Evolutionary conservation across 2,113 vertebrate species (phyloP), one percentile per base, ranked within the genome.

Genomic region (Dipodomys stephensi): DNA sequence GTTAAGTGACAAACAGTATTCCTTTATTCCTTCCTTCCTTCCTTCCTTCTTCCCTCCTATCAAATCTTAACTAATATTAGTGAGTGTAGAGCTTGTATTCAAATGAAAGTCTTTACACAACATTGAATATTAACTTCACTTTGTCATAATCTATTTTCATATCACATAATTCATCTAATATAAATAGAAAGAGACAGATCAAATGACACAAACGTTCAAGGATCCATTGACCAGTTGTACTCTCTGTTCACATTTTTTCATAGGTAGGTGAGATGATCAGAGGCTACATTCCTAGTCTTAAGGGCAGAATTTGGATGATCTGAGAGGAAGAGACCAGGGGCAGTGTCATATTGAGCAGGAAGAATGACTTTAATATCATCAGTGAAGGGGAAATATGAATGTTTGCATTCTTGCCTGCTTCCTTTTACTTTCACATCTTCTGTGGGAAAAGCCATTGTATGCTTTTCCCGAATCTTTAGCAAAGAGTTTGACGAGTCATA

Each of bases 401-500:
- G n/a, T 81, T 64, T 79, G 15, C 5, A 76, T 35, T 83, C 19
- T 84, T 20, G 9, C 2, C n/a, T 25, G 16, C 4, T 8, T 76
- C 3, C 13, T 30, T 39, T 46, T 65, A 68, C 19, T 11, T 77
- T 93, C 35, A 64, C 1, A n/a, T 19, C 19, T n/a, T 72, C 39
- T 72, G 2, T 65, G 73, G 78, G 11, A 72, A 86, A 78, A 44
- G 4, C 4, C 32, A 25, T 11, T 49, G 15, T 57, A 77, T n/a
- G 77, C 9, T 6, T 67, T 91, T 84, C n/a, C n/a, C 62, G n/a
- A 28, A 12, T 68, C 57, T 94, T 84, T 90, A 49, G 73, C n/a
- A n/a, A 80, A 93, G 72, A 53, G 32, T 44, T 82, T 83, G 77
- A 72, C 39, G 81, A 68, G 12, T 22, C 27, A 62, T 64, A 72